Percentiles rank a stretch among this genome's conserved stretches.
These are phyloP conservation scores for Dendroctonus valens DNA, from an alignment of 1,140 invertebrate genomes.

Conservation along the genomic window DNA sequence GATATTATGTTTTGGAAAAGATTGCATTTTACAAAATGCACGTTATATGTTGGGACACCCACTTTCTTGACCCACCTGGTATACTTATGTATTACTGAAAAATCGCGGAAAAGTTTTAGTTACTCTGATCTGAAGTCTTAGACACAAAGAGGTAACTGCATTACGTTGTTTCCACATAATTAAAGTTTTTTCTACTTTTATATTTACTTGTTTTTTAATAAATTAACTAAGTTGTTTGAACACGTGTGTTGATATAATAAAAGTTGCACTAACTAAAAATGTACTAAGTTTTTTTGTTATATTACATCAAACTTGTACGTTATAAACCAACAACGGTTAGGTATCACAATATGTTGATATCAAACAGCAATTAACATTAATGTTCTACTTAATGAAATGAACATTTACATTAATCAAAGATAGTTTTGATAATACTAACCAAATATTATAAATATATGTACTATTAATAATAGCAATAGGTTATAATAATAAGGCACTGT, in stretches of 20 bases:
- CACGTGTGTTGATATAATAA: constrained; percentile 4
- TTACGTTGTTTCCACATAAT: neutral
- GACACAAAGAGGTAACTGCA: neutral
- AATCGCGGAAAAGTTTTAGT: neutral
- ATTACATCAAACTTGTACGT: neutral
- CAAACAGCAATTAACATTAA: neutral
- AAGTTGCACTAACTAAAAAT: neutral
- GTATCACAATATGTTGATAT: too few relatives aligned
- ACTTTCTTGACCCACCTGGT: neutral
- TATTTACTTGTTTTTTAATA: constrained; percentile 4
- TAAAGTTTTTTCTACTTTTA: constrained; percentile 8
- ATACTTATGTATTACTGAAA: neutral
- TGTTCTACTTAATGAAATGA: neutral
- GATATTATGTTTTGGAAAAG: too few relatives aligned
- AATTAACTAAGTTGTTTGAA: neutral
- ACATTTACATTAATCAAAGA: constrained; percentile 20
- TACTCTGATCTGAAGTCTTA: neutral
- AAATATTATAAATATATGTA: constrained; percentile 24
- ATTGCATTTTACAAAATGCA: too few relatives aligned
- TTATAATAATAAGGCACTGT: constrained; percentile 4
- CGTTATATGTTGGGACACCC: neutral
- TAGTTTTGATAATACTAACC: constrained; percentile 19
- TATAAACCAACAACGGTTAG: too few relatives aligned
- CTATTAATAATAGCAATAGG: constrained; percentile 20
- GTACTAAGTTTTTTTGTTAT: neutral